phyloP scores from a whole-genome alignment of 2,888 invertebrate genomes.

The Tinea pellionella region DNA sequence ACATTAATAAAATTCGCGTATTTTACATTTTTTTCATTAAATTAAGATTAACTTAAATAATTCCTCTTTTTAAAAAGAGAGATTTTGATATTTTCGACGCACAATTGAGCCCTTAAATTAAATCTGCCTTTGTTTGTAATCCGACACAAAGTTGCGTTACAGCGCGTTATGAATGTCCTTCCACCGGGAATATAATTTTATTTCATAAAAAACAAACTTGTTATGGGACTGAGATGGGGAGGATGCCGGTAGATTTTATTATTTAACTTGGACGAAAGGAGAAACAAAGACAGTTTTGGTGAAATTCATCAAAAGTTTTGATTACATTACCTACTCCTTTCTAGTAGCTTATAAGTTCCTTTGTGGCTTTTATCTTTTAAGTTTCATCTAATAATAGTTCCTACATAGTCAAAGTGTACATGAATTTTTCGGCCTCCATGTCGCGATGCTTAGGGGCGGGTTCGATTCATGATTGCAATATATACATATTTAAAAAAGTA shows the following conservation, averaged over 20 bases:
- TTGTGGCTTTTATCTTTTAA: not conserved
- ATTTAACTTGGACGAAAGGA: slow-evolving; percentile 54
- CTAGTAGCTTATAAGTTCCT: slow-evolving; percentile 30
- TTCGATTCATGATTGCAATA: too few relatives aligned
- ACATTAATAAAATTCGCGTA: not conserved
- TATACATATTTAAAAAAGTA: too few relatives aligned
- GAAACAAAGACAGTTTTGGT: slow-evolving; percentile 58
- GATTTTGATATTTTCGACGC: too few relatives aligned
- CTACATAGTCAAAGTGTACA: too few relatives aligned
- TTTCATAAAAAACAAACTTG: slow-evolving; percentile 29
- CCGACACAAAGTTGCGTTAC: not conserved
- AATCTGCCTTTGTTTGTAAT: not conserved
- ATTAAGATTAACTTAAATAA: too few relatives aligned
- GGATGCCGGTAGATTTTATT: slow-evolving; percentile 47
- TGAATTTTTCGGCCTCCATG: too few relatives aligned
- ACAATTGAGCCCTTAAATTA: too few relatives aligned
- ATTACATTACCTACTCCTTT: slow-evolving; percentile 56
- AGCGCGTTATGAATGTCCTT: slow-evolving; percentile 2
- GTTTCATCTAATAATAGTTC: not conserved
- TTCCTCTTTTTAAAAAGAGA: too few relatives aligned
- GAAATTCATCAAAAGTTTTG: slow-evolving; percentile 67
- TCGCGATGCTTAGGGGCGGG: too few relatives aligned
- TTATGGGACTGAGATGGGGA: slow-evolving; percentile 34
- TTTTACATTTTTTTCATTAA: not conserved
- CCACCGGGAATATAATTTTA: slow-evolving; percentile 25